A percentile compares a stretch with the other conserved stretches of the same genome.
phyloP scores from a whole-genome alignment of 1,140 invertebrate species.

The Papilio dardanus region DNA sequence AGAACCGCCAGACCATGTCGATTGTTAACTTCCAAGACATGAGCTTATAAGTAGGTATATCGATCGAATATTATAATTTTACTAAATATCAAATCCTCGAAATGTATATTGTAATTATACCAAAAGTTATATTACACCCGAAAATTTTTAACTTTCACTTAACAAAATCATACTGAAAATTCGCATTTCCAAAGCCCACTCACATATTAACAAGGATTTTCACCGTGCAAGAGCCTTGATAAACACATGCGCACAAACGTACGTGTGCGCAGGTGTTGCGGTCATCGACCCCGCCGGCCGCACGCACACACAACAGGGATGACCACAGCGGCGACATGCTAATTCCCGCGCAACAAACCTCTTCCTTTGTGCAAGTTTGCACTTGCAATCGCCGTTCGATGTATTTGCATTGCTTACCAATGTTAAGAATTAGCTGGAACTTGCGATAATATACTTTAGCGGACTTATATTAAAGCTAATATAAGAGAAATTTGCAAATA shows the following conservation, averaged over 20 bases:
- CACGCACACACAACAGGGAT: conserved; percentile 43
- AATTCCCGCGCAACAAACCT: conserved; percentile 59
- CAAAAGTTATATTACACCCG: background rate
- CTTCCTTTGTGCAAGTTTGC: conserved; percentile 32
- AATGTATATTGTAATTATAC: background rate
- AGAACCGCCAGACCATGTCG: background rate
- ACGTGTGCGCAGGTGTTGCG: conserved; percentile 64
- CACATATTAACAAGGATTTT: conserved; percentile 39
- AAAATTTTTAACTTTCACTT: conserved; percentile 15
- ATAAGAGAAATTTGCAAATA: background rate
- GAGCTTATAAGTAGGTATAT: background rate
- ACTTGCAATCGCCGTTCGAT: background rate
- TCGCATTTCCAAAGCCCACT: conserved; percentile 21
- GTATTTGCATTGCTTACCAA: conserved; percentile 26
- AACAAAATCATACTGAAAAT: conserved; percentile 35
- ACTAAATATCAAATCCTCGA: too few relatives aligned
- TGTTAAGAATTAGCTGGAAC: conserved; percentile 30
- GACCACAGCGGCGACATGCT: conserved; percentile 65
- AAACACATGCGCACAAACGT: conserved; percentile 53
- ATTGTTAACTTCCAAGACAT: background rate
- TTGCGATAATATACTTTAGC: conserved; percentile 1
- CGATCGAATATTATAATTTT: too few relatives aligned
- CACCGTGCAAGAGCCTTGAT: conserved; percentile 54
- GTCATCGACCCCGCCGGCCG: conserved; percentile 58
- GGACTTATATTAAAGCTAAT: conserved; percentile 22